Evolutionary conservation across 2,888 invertebrate genomes (phyloP).

Genomic region (Amphipoea oculea): DNA sequence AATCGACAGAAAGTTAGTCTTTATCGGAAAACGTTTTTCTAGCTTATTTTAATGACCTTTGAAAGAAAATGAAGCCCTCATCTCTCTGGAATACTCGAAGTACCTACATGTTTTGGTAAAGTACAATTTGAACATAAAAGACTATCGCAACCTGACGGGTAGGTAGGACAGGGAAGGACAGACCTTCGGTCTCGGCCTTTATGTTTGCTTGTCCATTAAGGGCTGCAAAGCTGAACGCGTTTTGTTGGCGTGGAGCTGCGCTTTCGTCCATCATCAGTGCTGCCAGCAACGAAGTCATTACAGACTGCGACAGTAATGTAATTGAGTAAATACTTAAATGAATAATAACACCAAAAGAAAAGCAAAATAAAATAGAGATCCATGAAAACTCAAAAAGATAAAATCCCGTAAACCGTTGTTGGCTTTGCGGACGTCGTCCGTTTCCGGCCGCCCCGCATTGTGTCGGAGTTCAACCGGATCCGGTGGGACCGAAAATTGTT

Average conservation of each 20-base stretch:
- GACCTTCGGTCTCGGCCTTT: background rate
- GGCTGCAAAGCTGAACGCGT: background rate
- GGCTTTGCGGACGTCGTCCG: conserved; percentile 18
- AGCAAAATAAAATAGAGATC: background rate
- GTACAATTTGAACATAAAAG: no score
- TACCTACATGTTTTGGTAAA: no score
- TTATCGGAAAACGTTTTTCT: background rate
- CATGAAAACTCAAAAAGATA: conserved; percentile 27
- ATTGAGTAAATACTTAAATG: background rate
- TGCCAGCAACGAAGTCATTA: background rate
- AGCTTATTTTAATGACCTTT: background rate
- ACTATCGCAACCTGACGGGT: background rate
- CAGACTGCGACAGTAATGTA: background rate
- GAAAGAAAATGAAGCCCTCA: background rate
- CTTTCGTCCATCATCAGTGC: background rate
- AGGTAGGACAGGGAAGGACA: background rate
- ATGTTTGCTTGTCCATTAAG: background rate
- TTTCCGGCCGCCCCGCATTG: conserved; percentile 51
- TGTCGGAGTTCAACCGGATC: conserved; percentile 23
- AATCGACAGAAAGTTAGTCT: background rate
- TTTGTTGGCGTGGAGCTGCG: background rate
- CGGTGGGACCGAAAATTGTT: conserved; percentile 28
- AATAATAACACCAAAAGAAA: background rate
- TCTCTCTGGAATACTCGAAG: background rate
- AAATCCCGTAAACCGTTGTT: conserved; percentile 18